Evolutionary conservation across 2,113 vertebrate species (phyloP), one percentile per base, ranked within the genome.

Genomic region (Oostethus manadensis): DNA sequence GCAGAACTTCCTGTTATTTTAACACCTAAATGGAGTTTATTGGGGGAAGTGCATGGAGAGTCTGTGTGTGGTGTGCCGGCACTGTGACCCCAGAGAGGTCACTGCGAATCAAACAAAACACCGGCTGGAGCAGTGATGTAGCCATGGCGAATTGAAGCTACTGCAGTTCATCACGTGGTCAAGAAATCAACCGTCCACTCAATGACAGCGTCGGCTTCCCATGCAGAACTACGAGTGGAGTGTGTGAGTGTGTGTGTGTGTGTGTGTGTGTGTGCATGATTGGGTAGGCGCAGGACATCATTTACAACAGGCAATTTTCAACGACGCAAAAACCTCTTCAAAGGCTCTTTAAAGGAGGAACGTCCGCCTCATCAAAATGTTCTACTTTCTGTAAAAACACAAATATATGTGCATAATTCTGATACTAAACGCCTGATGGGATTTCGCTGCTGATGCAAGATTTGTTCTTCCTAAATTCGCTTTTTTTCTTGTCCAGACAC

Each of bases 31-130:
- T 66, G 58, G 61, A 51, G 65, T 81, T 83, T 67, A 64, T 54
- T 50, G 60, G 66, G 62, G 51, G 53, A 64, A 51, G 57, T 54
- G 56, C 65, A 50, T 51, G 29, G n/a, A n/a, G n/a, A 2, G 53
- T 58, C 38, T 68, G 58, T 74, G 67, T 73, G 59, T 49, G 55
- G 64, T 26, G 57, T 62, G 60, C 80, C 75, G 56, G 68, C 51
- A 69, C 76, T 74, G 80, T 62, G 74, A 79, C 83, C 71, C 70
- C 66, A 76, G 63, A 72, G 79, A 65, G 75, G 73, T 60, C 72
- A 82, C 82, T 79, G 69, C 69, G 79, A 87, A 86, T 89, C 73
- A 84, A 84, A 84, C 73, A 79, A 86, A 84, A 85, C 82, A 84
- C 76, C 84, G 51, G 59, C 80, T 74, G 61, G 75, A 68, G 66